Conservation (phyloP, 2,113 vertebrate genomes). For the Thermophis baileyi region DNA sequence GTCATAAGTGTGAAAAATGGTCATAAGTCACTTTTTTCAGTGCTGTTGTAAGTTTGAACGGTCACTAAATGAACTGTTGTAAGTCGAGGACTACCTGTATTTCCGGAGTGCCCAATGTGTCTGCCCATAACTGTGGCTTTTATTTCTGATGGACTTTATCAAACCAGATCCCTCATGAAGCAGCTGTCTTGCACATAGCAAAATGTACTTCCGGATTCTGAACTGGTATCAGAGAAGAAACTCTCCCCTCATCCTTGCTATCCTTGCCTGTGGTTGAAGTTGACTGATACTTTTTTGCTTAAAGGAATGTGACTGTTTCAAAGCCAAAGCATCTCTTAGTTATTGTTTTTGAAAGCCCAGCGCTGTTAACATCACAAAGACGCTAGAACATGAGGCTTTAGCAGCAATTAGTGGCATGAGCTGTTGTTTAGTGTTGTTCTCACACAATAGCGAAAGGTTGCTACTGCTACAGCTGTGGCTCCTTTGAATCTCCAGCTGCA, state of each 20-base stretch:
- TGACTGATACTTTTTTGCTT: neutral
- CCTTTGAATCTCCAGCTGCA: constrained; percentile 34
- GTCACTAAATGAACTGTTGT: neutral
- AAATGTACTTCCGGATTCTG: neutral
- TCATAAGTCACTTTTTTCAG: neutral
- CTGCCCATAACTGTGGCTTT: neutral
- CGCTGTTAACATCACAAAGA: constrained; percentile 6
- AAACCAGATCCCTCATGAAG: neutral
- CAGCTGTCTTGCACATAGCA: neutral
- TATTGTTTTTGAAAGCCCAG: neutral
- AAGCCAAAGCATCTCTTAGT: neutral
- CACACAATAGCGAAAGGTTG: constrained; percentile 29
- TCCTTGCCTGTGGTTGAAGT: neutral
- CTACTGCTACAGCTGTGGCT: constrained; percentile 16
- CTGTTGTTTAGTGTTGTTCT: neutral
- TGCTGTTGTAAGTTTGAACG: neutral
- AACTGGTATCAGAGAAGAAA: neutral
- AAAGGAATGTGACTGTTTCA: neutral
- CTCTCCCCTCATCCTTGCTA: neutral
- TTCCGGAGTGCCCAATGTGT: neutral
- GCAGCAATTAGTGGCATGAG: constrained; percentile 21
- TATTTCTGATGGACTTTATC: neutral
- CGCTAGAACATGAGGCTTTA: constrained; percentile 2
- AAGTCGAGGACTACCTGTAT: neutral
- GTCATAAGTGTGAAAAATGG: neutral